Evolutionary conservation across 2,797 vertebrate genomes (phyloP).

Genomic region (Garrulus glandarius): DNA sequence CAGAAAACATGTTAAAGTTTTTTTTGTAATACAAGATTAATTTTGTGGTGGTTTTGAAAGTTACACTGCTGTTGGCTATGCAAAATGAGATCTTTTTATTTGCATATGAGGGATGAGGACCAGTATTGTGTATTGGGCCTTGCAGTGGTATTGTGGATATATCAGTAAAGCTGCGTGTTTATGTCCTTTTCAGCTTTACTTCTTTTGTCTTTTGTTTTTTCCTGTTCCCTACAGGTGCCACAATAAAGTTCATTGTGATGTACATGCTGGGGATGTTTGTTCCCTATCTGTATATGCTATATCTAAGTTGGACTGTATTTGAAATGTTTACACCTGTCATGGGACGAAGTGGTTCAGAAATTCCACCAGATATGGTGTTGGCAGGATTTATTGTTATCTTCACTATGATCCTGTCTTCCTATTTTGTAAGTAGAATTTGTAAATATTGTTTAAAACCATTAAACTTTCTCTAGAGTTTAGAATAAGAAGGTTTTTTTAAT

Average conservation of each 20-base stretch:
- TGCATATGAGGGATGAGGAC: neutral
- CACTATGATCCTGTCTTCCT: constrained; percentile 89
- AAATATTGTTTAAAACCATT: neutral
- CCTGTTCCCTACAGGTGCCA: constrained; percentile 76
- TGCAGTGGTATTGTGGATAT: neutral
- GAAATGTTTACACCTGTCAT: constrained; percentile 97
- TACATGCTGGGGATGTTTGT: constrained; percentile 88
- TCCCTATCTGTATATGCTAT: constrained; percentile 90
- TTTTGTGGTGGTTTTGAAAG: neutral
- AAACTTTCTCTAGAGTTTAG: neutral
- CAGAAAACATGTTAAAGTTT: neutral
- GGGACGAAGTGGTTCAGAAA: constrained; percentile 94
- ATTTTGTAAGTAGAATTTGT: constrained; percentile 84
- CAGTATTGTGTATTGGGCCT: neutral
- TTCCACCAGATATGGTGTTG: constrained; percentile 89
- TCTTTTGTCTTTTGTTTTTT: neutral
- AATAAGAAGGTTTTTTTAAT: neutral
- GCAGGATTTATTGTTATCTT: constrained; percentile 83
- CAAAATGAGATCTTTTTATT: neutral
- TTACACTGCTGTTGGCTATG: neutral
- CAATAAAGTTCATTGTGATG: constrained; percentile 82
- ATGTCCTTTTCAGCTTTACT: neutral
- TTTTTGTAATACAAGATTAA: neutral
- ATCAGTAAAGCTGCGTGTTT: neutral
- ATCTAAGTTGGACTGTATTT: constrained; percentile 94